Percentiles rank a stretch among this genome's conserved stretches.
Evolutionary conservation across 2,888 invertebrate species (phyloP).

Genomic region (Taenaris catops): DNA sequence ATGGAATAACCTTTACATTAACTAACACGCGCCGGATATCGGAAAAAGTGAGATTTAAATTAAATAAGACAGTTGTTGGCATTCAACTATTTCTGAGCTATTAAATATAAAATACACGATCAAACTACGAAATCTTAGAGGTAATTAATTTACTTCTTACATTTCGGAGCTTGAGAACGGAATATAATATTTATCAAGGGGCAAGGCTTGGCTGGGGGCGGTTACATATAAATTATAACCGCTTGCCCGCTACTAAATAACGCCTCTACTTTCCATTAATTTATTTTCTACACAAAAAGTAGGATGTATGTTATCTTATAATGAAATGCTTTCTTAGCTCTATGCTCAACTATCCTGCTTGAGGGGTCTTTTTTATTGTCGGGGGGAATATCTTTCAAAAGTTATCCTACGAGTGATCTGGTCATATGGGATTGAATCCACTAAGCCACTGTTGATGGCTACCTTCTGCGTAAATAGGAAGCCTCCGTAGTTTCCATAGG

Average conservation of each 20-base stretch:
- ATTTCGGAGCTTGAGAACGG: conserved; percentile 16
- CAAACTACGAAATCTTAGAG: conserved; percentile 5
- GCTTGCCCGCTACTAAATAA: conserved; percentile 19
- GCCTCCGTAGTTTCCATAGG: too few species aligned
- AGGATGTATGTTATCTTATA: not conserved
- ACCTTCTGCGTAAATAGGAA: too few species aligned
- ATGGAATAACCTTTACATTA: too few species aligned
- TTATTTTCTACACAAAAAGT: conserved; percentile 7
- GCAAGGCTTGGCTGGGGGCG: conserved; percentile 21
- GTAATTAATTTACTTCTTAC: conserved; percentile 13
- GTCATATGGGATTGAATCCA: too few species aligned
- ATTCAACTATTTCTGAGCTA: not conserved
- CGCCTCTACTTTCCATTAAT: conserved; percentile 18
- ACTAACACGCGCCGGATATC: too few species aligned
- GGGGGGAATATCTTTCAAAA: too few species aligned
- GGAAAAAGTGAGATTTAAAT: too few species aligned
- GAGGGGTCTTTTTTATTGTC: too few species aligned
- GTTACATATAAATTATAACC: conserved; percentile 25
- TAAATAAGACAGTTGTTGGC: not conserved
- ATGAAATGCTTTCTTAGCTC: not conserved
- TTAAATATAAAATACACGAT: conserved; percentile 1
- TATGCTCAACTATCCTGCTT: too few species aligned
- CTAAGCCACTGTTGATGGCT: too few species aligned
- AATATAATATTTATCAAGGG: conserved; percentile 19
- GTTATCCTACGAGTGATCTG: too few species aligned